A percentile compares a stretch with the other conserved stretches of the same genome.
phyloP scores from a whole-genome alignment of 2,797 vertebrate species.

The Oreochromis grahami region DNA sequence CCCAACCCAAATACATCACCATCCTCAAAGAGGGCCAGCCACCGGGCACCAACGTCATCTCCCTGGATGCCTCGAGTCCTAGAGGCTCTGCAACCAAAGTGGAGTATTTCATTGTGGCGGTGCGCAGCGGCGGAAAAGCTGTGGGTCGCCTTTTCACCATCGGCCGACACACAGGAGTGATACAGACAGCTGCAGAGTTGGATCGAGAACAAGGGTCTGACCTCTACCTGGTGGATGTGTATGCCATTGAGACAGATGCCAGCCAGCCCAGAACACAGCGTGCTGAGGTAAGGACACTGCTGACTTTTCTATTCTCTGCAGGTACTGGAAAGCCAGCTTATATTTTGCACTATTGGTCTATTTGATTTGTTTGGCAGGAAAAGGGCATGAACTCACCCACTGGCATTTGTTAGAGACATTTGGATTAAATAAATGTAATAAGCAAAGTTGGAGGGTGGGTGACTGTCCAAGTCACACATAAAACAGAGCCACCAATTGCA shows the following conservation, averaged over 20 bases:
- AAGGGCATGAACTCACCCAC: constrained; percentile 45
- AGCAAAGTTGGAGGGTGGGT: constrained; percentile 38
- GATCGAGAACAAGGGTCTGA: constrained; percentile 93
- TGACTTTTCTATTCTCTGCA: constrained; percentile 19
- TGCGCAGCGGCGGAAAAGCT: constrained; percentile 84
- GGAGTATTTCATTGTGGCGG: constrained; percentile 96
- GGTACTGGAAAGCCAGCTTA: constrained; percentile 20
- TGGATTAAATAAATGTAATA: constrained; percentile 58
- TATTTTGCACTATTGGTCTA: neutral
- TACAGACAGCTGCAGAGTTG: constrained; percentile 93
- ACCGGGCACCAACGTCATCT: constrained; percentile 92
- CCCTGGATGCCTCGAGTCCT: constrained; percentile 88
- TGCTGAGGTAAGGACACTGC: constrained; percentile 85
- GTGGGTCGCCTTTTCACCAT: constrained; percentile 94
- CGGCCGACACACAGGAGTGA: constrained; percentile 85
- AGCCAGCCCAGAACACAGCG: constrained; percentile 88
- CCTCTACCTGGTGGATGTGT: constrained; percentile 95
- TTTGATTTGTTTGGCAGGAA: constrained; percentile 49
- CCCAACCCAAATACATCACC: constrained; percentile 94
- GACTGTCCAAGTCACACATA: constrained; percentile 53
- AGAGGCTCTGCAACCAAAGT: constrained; percentile 83
- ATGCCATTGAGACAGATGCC: constrained; percentile 89
- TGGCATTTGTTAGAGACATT: constrained; percentile 62
- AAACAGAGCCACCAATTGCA: constrained; percentile 50
- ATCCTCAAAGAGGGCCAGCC: constrained; percentile 95